These are phyloP conservation scores for Cerceris ruficornis DNA, from an alignment of 2,888 invertebrate genomes.

Conservation along the genomic window DNA sequence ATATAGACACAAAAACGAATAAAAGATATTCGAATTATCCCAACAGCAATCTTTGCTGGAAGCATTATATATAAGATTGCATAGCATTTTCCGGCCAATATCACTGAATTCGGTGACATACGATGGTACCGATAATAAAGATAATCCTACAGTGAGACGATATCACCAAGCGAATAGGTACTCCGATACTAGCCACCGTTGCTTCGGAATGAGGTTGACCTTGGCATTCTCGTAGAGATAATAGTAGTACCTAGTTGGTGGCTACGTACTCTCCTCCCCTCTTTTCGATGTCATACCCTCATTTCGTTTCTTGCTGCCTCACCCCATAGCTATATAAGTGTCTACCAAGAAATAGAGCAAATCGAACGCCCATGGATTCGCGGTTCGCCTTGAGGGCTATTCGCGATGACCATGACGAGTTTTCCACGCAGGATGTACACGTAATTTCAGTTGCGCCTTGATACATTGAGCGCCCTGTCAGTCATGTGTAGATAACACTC, in stretches of 20 bases:
- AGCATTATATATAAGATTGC: no score
- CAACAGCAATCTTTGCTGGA: no score
- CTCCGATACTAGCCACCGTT: conserved; percentile 51
- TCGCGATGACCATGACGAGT: conserved; percentile 53
- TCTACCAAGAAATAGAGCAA: conserved; percentile 51
- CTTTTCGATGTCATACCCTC: conserved; percentile 59
- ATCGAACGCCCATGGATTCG: conserved; percentile 35
- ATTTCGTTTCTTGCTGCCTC: conserved; percentile 56
- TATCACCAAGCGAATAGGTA: conserved; percentile 45
- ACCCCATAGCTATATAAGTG: conserved; percentile 34
- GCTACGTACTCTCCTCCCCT: conserved; percentile 47
- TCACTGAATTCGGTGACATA: background rate
- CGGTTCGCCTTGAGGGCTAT: conserved; percentile 37
- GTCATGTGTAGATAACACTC: no score
- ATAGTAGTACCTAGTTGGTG: conserved; percentile 63
- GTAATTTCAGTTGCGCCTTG: conserved; percentile 14
- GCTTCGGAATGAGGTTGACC: conserved; percentile 76
- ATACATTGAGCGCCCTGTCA: background rate
- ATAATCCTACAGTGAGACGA: conserved; percentile 23
- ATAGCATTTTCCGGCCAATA: background rate
- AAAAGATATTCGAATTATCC: no score
- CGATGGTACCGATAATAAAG: conserved; percentile 9
- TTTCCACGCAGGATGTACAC: conserved; percentile 30
- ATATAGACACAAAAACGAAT: no score
- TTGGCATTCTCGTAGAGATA: conserved; percentile 76